Conservation (phyloP, 2,888 invertebrate species). For the Euzophera pinguis region DNA sequence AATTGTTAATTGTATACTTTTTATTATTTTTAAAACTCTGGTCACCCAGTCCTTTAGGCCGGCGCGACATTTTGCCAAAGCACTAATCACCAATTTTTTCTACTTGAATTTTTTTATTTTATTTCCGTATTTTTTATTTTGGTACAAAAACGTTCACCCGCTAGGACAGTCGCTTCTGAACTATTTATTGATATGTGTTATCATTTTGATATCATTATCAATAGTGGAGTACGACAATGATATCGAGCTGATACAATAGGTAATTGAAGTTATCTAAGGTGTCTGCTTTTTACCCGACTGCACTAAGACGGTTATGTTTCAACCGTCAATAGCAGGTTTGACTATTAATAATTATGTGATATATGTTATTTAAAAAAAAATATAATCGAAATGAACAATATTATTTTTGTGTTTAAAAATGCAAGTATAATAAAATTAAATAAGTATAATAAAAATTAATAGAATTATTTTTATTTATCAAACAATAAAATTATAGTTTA, state of each 20-base stretch:
- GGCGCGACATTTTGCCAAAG: neutral
- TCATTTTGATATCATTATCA: conserved; percentile 1
- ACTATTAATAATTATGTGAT: too few relatives aligned
- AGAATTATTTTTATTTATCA: too few relatives aligned
- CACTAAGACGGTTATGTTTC: neutral
- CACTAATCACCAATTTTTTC: neutral
- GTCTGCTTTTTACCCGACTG: neutral
- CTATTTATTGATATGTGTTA: conserved; percentile 6
- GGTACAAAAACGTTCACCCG: neutral
- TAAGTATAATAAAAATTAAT: too few relatives aligned
- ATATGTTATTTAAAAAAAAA: too few relatives aligned
- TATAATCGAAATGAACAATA: too few relatives aligned
- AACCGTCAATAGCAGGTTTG: too few relatives aligned
- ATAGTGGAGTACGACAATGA: neutral
- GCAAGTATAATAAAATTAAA: too few relatives aligned
- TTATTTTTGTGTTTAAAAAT: too few relatives aligned
- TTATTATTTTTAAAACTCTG: conserved; percentile 1
- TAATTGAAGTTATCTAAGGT: neutral
- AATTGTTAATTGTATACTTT: neutral
- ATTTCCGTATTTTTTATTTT: neutral
- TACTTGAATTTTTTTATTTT: neutral
- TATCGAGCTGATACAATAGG: neutral
- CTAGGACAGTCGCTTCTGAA: neutral
- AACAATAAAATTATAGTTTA: too few relatives aligned
- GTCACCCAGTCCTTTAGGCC: neutral